phyloP scores from a whole-genome alignment of 2,888 invertebrate genomes.

The Nemotelus nigrinus region DNA sequence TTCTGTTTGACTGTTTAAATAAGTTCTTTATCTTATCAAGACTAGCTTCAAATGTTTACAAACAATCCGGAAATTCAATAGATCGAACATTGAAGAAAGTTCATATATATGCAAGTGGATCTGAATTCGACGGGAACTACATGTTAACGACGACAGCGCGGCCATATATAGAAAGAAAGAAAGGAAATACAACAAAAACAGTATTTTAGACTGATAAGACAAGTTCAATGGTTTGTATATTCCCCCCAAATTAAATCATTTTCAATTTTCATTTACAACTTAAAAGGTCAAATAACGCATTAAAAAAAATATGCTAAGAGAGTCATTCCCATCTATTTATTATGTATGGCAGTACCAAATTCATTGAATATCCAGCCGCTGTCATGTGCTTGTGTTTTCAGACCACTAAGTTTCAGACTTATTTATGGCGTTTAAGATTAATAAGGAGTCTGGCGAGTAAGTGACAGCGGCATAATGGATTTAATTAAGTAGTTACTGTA shows the following conservation, averaged over 20 bases:
- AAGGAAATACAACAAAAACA: neutral
- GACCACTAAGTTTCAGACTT: neutral
- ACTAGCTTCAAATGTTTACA: constrained; percentile 22
- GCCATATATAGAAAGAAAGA: neutral
- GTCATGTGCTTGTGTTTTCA: neutral
- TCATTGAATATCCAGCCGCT: too few relatives aligned
- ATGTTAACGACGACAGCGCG: neutral
- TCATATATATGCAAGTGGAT: neutral
- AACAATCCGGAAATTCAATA: constrained; percentile 36
- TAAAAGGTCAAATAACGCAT: constrained; percentile 31
- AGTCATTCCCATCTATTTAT: neutral
- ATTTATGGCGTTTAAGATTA: constrained; percentile 7
- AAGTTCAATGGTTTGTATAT: neutral
- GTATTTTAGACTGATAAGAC: constrained; percentile 25
- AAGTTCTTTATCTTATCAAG: constrained; percentile 20
- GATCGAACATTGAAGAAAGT: constrained; percentile 29
- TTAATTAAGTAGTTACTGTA: constrained; percentile 23
- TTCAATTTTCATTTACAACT: neutral
- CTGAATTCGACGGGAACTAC: neutral
- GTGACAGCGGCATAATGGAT: neutral
- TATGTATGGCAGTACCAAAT: neutral
- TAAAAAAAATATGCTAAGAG: neutral
- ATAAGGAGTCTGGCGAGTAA: neutral
- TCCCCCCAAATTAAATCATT: constrained; percentile 17
- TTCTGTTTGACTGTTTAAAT: constrained; percentile 22